Evolutionary conservation across 2,888 invertebrate species (phyloP), one percentile per base, ranked within the genome.

Genomic region (Cantharis rustica): DNA sequence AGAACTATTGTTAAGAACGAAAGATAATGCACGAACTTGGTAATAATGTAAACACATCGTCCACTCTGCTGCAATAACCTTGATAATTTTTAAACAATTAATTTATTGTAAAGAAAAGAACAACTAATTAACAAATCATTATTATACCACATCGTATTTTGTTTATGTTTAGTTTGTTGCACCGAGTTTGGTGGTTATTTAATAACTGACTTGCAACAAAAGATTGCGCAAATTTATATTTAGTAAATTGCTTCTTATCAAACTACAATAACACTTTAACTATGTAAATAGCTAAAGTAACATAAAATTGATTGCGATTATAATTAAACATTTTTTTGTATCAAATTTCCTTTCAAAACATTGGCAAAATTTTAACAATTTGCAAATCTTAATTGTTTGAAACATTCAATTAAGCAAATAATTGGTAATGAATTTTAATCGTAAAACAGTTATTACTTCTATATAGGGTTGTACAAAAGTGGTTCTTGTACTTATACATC

Each of bases 21-120:
- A 71, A 75, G 71, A 71, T 71, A 71, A 75, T 20, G 27, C 47
- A 69, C 69, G 75, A 75, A 75, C 75, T 75, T 75, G 70, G 71
- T 71, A 75, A 75, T 75, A 64, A 68, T 68, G 75, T 71, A 62
- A 69, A 73, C 16, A 66, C 47, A 68, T 62, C 47, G 70, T 47
- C 27, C 73, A 69, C 64, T 66, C 10, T 66, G 20, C 23, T n/a
- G 23, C 20, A 20, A 66, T 66, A 20, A 9, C 47, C 47, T 47
- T 47, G 47, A 47, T n/a, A 47, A n/a, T 47, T 47, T 31, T 47
- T 47, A 47, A 23, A 66, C 20, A 23, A 66, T 66, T 66, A 66
- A 66, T 20, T 66, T 20, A 23, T 66, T 66, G 23, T 20, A 66
- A 31, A 15, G 11, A 66, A 61, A 66, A 17, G 16, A 61, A 71